Evolutionary conservation across 2,113 vertebrate genomes (phyloP).

Genomic region (Ptyas mucosa): DNA sequence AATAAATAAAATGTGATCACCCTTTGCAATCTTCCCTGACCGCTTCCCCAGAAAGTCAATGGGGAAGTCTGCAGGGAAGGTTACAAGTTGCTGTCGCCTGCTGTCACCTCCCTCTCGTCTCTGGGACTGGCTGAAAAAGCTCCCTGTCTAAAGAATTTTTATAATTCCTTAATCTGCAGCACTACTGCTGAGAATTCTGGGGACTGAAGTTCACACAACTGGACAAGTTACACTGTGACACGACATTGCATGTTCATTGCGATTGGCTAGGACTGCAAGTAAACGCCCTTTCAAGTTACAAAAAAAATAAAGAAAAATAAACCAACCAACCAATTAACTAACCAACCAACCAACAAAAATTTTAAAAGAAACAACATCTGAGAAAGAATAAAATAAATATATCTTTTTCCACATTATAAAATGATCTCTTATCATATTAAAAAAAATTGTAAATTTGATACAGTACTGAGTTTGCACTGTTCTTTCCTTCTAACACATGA

Average conservation of each 20-base stretch:
- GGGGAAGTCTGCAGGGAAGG: not conserved
- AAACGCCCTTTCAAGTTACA: not conserved
- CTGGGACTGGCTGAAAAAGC: not conserved
- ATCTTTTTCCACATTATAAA: not conserved
- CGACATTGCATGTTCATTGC: not conserved
- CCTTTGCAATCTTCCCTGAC: not conserved
- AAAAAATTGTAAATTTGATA: not conserved
- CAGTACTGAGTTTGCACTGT: slow-evolving; percentile 19
- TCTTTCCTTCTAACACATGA: slow-evolving; percentile 7
- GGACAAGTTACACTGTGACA: not conserved
- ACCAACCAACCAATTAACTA: not conserved
- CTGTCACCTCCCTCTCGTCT: not conserved
- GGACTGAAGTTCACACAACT: not conserved
- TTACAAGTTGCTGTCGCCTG: not conserved
- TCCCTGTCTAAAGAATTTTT: not conserved
- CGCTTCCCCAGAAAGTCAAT: not conserved
- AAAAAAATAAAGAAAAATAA: not conserved
- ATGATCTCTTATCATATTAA: not conserved
- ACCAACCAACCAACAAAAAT: not conserved
- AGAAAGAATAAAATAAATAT: not conserved
- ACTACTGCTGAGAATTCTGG: not conserved
- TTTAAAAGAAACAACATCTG: not conserved
- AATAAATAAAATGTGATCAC: too few species aligned
- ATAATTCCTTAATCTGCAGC: not conserved
- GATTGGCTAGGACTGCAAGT: not conserved